These are phyloP conservation scores for Crypturellus undulatus DNA, from an alignment of 2,113 vertebrate species.

Conservation along the genomic window DNA sequence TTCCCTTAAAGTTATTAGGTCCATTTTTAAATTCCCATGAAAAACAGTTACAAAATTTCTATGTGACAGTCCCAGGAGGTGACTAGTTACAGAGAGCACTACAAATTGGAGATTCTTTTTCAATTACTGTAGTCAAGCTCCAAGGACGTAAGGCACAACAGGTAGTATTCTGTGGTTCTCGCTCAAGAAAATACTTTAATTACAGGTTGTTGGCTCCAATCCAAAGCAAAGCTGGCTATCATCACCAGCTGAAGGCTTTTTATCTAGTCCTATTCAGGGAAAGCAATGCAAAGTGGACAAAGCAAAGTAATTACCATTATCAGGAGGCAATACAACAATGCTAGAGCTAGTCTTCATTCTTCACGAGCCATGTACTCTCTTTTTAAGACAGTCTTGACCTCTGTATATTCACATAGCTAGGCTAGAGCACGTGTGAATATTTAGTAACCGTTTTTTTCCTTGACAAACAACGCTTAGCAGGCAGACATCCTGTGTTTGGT, in stretches of 20 bases:
- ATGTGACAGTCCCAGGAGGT: background rate
- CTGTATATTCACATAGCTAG: conserved; percentile 9
- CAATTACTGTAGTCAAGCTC: conserved; percentile 66
- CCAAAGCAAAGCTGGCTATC: conserved; percentile 64
- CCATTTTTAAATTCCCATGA: background rate
- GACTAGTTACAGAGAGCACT: conserved; percentile 22
- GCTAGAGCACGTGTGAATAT: background rate
- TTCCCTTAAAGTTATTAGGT: background rate
- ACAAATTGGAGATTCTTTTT: conserved; percentile 65
- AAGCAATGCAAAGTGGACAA: conserved; percentile 25
- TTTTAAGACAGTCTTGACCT: conserved; percentile 44
- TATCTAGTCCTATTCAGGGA: conserved; percentile 56
- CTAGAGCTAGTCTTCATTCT: conserved; percentile 46
- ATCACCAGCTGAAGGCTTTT: conserved; percentile 49
- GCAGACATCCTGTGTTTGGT: conserved; percentile 49
- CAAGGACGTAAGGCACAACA: conserved; percentile 75
- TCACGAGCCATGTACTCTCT: conserved; percentile 66
- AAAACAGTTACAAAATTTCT: background rate
- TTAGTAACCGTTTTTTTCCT: conserved; percentile 62
- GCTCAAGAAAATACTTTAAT: conserved; percentile 80
- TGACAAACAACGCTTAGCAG: conserved; percentile 64
- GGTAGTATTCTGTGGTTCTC: conserved; percentile 58
- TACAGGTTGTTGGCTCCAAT: conserved; percentile 69
- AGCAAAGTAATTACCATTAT: conserved; percentile 76
- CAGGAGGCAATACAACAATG: conserved; percentile 64